phyloP scores from a whole-genome alignment of 2,113 vertebrate genomes.

The Desmodus rotundus region DNA sequence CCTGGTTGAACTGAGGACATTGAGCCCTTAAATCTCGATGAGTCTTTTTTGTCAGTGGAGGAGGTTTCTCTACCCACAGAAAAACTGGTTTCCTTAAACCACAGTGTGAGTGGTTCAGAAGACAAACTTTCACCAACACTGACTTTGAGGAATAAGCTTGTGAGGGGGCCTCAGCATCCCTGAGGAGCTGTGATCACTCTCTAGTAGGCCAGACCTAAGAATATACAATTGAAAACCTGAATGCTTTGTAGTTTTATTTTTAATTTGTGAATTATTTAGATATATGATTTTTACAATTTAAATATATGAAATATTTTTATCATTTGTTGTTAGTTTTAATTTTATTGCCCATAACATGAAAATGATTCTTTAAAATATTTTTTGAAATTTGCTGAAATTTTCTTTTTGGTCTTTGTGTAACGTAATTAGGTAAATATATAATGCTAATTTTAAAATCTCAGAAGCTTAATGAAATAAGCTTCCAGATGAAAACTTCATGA shows the following conservation, averaged over 20 bases:
- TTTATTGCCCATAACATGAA: not conserved
- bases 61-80: not conserved
- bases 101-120: not conserved
- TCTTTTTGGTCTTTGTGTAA: not conserved
- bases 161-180: not conserved
- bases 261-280: conserved; percentile 15
- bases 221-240: not conserved
- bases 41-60: not conserved
- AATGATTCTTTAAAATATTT: not conserved
- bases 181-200: not conserved
- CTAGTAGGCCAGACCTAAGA: not conserved
- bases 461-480: not conserved
- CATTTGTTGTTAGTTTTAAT: not conserved
- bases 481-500: not conserved
- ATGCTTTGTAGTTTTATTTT: not conserved
- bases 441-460: not conserved
- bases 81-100: not conserved
- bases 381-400: not conserved
- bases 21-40: not conserved
- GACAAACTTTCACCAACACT: not conserved
- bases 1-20: not conserved
- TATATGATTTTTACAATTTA: not conserved
- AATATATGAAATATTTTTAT: not conserved
- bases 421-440: not conserved
- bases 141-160: not conserved